A percentile compares a stretch with the other conserved stretches of the same genome.
These are phyloP conservation scores for Pandemis cinnamomeana DNA, from an alignment of 2,888 invertebrate genomes.

Conservation along the genomic window DNA sequence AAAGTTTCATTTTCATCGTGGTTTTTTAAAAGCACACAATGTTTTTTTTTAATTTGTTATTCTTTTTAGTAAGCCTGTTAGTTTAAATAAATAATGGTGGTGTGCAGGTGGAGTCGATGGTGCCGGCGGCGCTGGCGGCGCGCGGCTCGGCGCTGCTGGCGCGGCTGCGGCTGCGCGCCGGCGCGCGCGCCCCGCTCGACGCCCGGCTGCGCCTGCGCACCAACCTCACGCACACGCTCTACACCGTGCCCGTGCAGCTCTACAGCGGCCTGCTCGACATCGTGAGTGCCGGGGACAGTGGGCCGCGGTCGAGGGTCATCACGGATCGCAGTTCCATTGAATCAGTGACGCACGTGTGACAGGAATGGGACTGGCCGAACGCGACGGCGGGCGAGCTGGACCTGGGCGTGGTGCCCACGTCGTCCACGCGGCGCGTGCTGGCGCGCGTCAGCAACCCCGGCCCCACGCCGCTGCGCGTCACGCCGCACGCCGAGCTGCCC, in stretches of 20 bases:
- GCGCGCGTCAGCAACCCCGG: conserved; percentile 71
- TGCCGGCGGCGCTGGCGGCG: conserved; percentile 50
- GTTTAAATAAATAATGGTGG: not conserved
- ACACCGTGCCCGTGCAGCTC: conserved; percentile 74
- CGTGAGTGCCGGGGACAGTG: conserved; percentile 50
- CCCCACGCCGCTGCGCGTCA: conserved; percentile 59
- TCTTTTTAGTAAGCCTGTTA: not conserved
- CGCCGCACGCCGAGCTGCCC: conserved; percentile 51
- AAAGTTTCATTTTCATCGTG: too few species aligned
- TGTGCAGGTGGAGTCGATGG: conserved; percentile 52
- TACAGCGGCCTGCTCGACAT: conserved; percentile 73
- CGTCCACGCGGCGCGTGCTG: conserved; percentile 87
- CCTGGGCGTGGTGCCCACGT: conserved; percentile 87
- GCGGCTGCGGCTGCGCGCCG: conserved; percentile 45
- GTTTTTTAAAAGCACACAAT: not conserved
- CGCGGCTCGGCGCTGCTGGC: conserved; percentile 46
- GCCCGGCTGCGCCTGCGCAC: conserved; percentile 69
- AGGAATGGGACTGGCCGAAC: conserved; percentile 73
- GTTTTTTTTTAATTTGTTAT: not conserved
- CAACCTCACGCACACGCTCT: conserved; percentile 70
- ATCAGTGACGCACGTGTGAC: not conserved
- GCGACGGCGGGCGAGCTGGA: conserved; percentile 70
- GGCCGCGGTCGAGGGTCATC: too few species aligned
- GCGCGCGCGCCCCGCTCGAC: conserved; percentile 43
- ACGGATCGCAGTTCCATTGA: too few species aligned